Evolutionary conservation across 2,113 vertebrate species (phyloP).

Genomic region (Trochalopteron elliotii): DNA sequence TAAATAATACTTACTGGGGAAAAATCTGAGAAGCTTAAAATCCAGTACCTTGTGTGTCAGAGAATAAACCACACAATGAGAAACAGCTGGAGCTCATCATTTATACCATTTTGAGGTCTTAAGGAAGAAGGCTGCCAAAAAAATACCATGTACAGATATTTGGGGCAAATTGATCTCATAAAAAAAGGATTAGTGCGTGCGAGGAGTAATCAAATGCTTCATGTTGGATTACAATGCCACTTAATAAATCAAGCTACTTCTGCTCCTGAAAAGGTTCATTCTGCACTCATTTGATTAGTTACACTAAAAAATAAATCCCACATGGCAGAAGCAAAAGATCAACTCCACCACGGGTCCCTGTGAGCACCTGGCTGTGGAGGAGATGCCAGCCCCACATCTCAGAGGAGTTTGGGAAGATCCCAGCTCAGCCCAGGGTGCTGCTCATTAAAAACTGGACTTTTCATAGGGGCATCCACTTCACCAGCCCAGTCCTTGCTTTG

Average conservation of each 20-base stretch:
- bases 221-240: slow-evolving; percentile 39
- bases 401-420: not conserved
- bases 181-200: slow-evolving; percentile 30
- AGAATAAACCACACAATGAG: slow-evolving; percentile 8
- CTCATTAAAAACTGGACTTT: not conserved
- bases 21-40: slow-evolving; percentile 36
- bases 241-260: slow-evolving; percentile 54
- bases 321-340: not conserved
- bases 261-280: slow-evolving; percentile 4
- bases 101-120: slow-evolving; percentile 44
- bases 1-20: slow-evolving; percentile 31
- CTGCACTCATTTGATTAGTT: slow-evolving; percentile 11
- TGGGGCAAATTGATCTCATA: slow-evolving; percentile 48
- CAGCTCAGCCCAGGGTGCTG: not conserved
- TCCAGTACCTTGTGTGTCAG: slow-evolving; percentile 11
- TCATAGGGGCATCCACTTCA: accelerated
- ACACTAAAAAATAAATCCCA: slow-evolving; percentile 32
- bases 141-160: slow-evolving; percentile 7
- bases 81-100: slow-evolving; percentile 38
- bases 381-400: not conserved
- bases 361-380: accelerated
- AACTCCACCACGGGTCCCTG: not conserved
- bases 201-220: slow-evolving; percentile 46
- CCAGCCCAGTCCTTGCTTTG: not conserved
- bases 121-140: slow-evolving; percentile 35